Base-by-base conservation (phyloP, 2,797 vertebrate species). In the Melanotaenia maccullochi region DNA sequence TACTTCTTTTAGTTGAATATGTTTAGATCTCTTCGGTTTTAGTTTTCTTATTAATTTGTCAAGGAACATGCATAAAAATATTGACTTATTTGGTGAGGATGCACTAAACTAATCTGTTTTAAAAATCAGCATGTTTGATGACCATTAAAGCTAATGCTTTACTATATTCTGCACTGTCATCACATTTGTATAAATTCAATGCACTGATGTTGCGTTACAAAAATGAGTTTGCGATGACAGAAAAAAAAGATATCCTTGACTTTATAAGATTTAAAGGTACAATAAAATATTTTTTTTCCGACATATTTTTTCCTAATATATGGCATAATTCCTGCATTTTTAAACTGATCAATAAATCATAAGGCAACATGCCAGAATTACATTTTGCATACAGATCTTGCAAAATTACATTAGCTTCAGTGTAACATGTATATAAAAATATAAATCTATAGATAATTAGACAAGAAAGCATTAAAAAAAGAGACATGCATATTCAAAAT, bases 401-500 rank as follows among this genome's bases (percentile, higher is more conserved):
- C 16, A 58, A 40, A 7, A 30, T 18, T 30, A 9, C 5, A 6
- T 22, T 32, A 36, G 5, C 5, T 65, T 1, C 0, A 65, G 44
- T 30, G 2, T 33, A 20, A 47, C 18, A 60, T 67, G 30, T 33
- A 22, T 12, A 8, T 18, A 28, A 40, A 32, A 47, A 13, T 54
- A 24, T 13, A 6, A 25, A 51, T 52, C 0, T 14, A 24, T 14
- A 25, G 5, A 60, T 13, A 62, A 73, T 16, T 4, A 30, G 1
- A 20, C 4, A 51, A 49, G 1, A 55, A 40, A 36, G 1, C 30
- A 63, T 30, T 0, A 0, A 56, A 67, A 73, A 64, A 57, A 65
- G 3, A 51, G 14, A 0, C 55, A 13, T 58, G 42, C 25, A 66
- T 72, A 68, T 55, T 54, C 33, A 22, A 82, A 18, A 62, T 1